Base-by-base conservation (phyloP, 1,140 invertebrate species). In the Hermetia illucens region DNA sequence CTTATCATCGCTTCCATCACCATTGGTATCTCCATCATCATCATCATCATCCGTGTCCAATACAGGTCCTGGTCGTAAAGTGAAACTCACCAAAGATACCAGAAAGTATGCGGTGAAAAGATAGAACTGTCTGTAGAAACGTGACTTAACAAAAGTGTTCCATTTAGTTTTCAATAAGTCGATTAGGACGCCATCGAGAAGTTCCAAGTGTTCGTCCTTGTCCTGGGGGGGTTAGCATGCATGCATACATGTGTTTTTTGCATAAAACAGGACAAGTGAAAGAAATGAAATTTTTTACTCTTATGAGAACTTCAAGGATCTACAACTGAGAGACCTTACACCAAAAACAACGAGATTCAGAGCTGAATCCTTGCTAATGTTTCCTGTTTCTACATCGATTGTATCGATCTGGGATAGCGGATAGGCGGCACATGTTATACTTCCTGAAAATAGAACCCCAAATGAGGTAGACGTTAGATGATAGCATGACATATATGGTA, bases 301-400 rank as follows among this genome's bases (percentile, higher is more conserved):
- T 8, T 9, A 27, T 9, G 25, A n/a, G 25, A 27, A 8, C n/a
- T 27, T 27, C 8, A 27, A 27, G 25, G 8, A 33, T 8, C 16
- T 33, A 51, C 8, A 10, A 27, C n/a, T n/a, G n/a, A n/a, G n/a
- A n/a, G n/a, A 38, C 61, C 72, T 71, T 69, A 90, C 91, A 34
- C 93, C 93, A 71, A 97, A 96, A 4, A 95, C 89, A n/a, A 98
- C 90, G n/a, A 96, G 75, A 70, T 94, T 94, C 4, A 98, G 64
- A 1, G 87, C 92, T 0, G 91, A 96, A 50, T 88, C 82, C 49
- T 88, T 90, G 53, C 88, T 91, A 6, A 98, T 91, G 32, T 81
- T 75, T 16, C 94, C 94, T 4, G 83, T 90, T 46, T 78, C 72
- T 2, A 81, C 79, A 51, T 93, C 85, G 42, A 98, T 97, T 0